Conservation (phyloP, 2,888 invertebrate species). For the Chloroclysta siterata region DNA sequence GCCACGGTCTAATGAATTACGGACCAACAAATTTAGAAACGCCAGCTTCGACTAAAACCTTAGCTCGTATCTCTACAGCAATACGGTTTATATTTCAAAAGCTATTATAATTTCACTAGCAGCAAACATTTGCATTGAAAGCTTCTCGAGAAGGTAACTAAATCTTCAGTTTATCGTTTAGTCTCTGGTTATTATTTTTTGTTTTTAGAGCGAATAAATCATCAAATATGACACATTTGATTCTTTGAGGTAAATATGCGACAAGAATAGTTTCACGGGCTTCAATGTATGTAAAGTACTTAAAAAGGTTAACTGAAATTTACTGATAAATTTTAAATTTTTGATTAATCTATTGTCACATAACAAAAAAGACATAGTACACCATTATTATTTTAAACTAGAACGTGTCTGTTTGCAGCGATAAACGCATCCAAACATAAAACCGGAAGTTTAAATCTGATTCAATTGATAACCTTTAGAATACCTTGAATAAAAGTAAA, state of each 20-base stretch:
- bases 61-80: background rate
- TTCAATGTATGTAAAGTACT: background rate
- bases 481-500: no score
- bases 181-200: constrained; percentile 68
- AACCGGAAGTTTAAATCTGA: no score
- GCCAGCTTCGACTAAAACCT: background rate
- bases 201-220: constrained; percentile 65
- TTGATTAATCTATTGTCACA: no score
- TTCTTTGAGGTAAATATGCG: constrained; percentile 49
- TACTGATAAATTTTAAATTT: no score
- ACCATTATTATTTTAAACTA: no score
- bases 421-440: no score
- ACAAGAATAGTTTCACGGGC: constrained; percentile 25
- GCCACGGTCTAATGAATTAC: constrained; percentile 50
- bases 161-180: constrained; percentile 78
- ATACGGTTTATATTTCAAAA: constrained; percentile 31
- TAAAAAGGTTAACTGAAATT: no score
- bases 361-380: no score
- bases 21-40: constrained; percentile 28
- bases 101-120: background rate
- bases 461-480: no score
- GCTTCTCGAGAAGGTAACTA: constrained; percentile 64
- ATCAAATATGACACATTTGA: constrained; percentile 78
- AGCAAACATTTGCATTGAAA: constrained; percentile 30
- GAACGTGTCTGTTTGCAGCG: no score